Conservation (phyloP, 1,140 invertebrate genomes). For the Caenorhabditis remanei region DNA sequence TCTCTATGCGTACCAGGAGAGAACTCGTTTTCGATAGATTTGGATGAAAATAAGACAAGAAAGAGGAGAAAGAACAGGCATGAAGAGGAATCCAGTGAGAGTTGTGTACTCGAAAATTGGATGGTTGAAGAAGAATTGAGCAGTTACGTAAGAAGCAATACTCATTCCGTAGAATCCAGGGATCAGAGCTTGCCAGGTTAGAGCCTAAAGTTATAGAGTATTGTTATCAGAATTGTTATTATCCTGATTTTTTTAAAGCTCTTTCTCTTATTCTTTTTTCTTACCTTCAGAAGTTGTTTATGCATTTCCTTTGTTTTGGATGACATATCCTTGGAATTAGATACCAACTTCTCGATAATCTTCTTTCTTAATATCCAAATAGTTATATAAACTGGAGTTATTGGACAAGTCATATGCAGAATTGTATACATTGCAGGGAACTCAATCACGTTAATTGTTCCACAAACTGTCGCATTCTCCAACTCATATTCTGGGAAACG, state of each 20-base stretch:
- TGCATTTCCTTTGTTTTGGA: constrained; percentile 49
- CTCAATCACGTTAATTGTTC: constrained; percentile 40
- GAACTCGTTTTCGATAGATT: constrained; percentile 40
- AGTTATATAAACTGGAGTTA: constrained; percentile 29
- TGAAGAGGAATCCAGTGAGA: constrained; percentile 30
- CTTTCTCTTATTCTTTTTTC: not conserved
- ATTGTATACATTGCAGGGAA: constrained; percentile 38
- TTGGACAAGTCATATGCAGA: constrained; percentile 39
- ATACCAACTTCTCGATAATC: constrained; percentile 14
- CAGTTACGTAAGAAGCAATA: constrained; percentile 3
- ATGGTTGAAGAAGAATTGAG: constrained; percentile 23
- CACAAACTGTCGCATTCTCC: constrained; percentile 1
- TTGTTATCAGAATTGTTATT: not conserved
- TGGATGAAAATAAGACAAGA: constrained; percentile 36
- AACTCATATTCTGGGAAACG: constrained; percentile 32
- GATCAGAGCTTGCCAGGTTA: constrained; percentile 41
- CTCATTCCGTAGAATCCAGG: constrained; percentile 36
- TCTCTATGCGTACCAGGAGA: not conserved
- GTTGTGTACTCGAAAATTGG: constrained; percentile 19
- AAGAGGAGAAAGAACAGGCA: constrained; percentile 33
- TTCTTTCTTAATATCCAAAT: constrained; percentile 50
- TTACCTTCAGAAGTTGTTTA: constrained; percentile 52
- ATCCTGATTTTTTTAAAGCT: not conserved
- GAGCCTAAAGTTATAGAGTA: not conserved
- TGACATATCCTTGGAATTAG: constrained; percentile 35